These are phyloP conservation scores for Sclerurus mexicanus DNA, from an alignment of 2,113 vertebrate genomes.

Conservation along the genomic window DNA sequence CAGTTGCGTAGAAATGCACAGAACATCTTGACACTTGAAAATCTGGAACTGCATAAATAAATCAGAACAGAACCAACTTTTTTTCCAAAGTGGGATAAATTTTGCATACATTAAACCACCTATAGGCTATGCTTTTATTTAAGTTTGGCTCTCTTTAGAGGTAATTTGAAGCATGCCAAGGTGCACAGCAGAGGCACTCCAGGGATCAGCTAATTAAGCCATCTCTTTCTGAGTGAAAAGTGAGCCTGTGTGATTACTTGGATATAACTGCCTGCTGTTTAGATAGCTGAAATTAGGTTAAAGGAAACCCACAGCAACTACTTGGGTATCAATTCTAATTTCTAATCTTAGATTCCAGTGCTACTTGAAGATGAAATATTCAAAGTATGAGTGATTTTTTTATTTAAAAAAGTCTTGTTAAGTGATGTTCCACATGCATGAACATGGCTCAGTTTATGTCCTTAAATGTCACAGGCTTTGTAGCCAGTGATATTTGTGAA, in stretches of 20 bases:
- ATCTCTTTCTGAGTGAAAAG: background rate
- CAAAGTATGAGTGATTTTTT: background rate
- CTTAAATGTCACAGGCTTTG: background rate
- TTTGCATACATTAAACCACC: background rate
- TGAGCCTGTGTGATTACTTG: background rate
- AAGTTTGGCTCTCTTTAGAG: background rate
- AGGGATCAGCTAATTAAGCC: background rate
- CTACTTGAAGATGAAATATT: background rate
- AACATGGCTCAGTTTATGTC: background rate
- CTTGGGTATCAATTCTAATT: background rate
- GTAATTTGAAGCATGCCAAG: background rate
- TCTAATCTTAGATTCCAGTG: background rate
- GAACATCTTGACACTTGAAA: background rate
- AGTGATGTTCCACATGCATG: background rate
- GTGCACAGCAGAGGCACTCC: background rate
- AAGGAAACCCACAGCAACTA: background rate
- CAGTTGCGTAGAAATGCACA: background rate
- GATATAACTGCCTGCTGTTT: background rate
- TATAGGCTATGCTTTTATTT: background rate
- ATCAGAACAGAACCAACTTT: background rate
- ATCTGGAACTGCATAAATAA: background rate
- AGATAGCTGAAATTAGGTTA: background rate
- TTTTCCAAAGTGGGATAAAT: background rate
- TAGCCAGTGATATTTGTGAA: background rate
- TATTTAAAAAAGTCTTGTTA: background rate